These are phyloP conservation scores for Pionites leucogaster DNA, from an alignment of 2,113 vertebrate genomes.

Conservation along the genomic window DNA sequence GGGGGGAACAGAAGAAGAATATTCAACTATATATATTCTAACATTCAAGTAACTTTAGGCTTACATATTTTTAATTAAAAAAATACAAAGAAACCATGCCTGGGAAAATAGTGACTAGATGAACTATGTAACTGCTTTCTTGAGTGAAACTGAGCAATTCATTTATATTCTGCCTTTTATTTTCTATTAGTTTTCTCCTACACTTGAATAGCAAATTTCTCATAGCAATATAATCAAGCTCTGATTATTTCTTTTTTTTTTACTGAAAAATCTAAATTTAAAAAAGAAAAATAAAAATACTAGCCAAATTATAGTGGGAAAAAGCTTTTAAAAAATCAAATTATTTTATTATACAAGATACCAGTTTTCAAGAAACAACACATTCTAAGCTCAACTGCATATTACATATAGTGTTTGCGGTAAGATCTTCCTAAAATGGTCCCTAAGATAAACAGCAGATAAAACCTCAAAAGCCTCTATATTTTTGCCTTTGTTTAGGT, in stretches of 20 bases:
- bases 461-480: not conserved
- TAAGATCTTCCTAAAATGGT: not conserved
- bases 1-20: not conserved
- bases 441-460: not conserved
- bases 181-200: not conserved
- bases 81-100: not conserved
- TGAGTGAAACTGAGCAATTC: not conserved
- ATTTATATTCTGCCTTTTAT: not conserved
- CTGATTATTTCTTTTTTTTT: not conserved
- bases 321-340: not conserved
- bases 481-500: not conserved
- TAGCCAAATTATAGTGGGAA: not conserved
- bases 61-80: not conserved
- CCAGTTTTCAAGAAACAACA: not conserved
- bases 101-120: not conserved
- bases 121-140: not conserved
- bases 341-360: not conserved
- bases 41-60: not conserved
- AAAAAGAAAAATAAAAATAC: not conserved
- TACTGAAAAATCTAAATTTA: not conserved
- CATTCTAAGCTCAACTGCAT: not conserved
- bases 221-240: not conserved
- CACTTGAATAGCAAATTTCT: not conserved
- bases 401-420: not conserved
- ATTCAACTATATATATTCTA: not conserved